Conservation (phyloP, 2,797 vertebrate genomes). For the Busarellus nigricollis region DNA sequence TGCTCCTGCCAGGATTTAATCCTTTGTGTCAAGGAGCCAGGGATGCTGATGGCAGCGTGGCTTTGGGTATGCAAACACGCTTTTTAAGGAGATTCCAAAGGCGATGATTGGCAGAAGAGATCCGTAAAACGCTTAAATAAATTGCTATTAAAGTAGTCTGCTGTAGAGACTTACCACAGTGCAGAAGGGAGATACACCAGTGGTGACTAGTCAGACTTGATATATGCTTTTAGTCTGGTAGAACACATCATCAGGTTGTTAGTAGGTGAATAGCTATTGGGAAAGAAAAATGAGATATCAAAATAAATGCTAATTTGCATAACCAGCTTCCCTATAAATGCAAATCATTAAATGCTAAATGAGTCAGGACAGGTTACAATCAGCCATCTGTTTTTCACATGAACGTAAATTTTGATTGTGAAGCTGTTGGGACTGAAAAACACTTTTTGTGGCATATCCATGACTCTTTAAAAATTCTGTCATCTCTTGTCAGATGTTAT, state of each 20-base stretch:
- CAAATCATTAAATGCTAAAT: not conserved
- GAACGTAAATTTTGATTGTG: not conserved
- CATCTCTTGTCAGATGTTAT: conserved; percentile 12
- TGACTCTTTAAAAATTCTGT: not conserved
- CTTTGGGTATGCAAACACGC: not conserved
- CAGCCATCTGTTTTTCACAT: not conserved
- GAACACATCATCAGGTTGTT: not conserved
- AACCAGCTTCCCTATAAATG: not conserved
- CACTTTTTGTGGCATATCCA: not conserved
- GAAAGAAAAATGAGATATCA: not conserved
- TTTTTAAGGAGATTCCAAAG: not conserved
- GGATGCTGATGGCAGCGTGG: not conserved
- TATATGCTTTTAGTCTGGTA: not conserved
- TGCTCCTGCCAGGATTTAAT: not conserved
- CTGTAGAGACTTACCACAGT: not conserved
- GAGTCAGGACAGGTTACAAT: not conserved
- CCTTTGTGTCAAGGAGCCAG: not conserved
- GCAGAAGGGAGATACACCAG: not conserved
- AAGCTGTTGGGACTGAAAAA: conserved; percentile 2
- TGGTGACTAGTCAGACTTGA: not conserved
- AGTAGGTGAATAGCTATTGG: not conserved
- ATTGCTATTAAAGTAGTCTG: not conserved
- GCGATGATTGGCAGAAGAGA: not conserved
- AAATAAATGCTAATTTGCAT: not conserved
- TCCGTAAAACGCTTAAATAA: not conserved